Conservation (phyloP, 2,113 vertebrate species). For the Toxotes chatareus region DNA sequence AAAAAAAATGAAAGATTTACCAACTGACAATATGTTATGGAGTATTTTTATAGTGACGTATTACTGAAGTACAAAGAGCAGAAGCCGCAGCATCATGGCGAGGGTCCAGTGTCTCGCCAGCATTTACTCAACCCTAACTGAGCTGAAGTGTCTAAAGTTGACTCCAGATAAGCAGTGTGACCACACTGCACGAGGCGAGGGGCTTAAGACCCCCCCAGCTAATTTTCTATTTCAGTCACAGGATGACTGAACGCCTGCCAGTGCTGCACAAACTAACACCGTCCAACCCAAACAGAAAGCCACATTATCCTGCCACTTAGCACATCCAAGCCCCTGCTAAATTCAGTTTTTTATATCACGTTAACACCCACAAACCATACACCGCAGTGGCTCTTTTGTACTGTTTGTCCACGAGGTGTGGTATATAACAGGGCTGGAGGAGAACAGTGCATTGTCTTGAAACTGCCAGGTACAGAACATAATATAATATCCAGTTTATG, state of each 20-base stretch:
- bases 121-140: constrained; percentile 25
- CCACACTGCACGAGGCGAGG: constrained; percentile 41
- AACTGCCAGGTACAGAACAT: constrained; percentile 34
- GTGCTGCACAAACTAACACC: constrained; percentile 23
- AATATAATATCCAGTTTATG: constrained; percentile 44
- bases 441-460: background rate
- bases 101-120: constrained; percentile 25
- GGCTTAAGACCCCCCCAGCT: constrained; percentile 69
- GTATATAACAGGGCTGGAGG: background rate
- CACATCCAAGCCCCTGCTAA: constrained; percentile 25
- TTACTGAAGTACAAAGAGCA: too few relatives aligned
- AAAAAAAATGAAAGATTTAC: too few relatives aligned
- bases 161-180: constrained; percentile 61
- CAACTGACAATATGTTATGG: too few relatives aligned
- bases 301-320: constrained; percentile 39
- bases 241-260: constrained; percentile 57
- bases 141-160: constrained; percentile 25
- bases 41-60: too few relatives aligned
- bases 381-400: constrained; percentile 16
- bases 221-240: constrained; percentile 67
- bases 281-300: constrained; percentile 33
- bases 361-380: constrained; percentile 24
- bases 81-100: constrained; percentile 34
- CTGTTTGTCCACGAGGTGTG: background rate
- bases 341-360: constrained; percentile 14